Evolutionary conservation across 2,888 invertebrate genomes (phyloP).

Genomic region (Ormyrus thymus): DNA sequence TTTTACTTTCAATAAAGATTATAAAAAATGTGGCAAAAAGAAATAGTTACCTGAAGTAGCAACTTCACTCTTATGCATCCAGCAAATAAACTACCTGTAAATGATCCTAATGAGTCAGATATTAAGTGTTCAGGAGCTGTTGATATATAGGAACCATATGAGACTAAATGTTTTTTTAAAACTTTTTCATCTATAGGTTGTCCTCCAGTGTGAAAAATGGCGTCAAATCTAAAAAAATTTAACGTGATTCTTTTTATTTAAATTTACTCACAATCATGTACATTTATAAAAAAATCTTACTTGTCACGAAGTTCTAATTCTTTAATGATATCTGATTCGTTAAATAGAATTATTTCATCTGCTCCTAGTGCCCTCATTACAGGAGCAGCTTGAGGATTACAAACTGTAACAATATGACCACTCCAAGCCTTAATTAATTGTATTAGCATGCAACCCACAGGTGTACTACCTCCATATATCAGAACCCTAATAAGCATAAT

Average conservation of each 20-base stretch:
- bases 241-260: slow-evolving; percentile 31
- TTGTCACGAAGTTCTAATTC: slow-evolving; percentile 68
- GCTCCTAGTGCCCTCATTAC: slow-evolving; percentile 79
- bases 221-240: slow-evolving; percentile 72
- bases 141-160: slow-evolving; percentile 75
- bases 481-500: slow-evolving; percentile 74
- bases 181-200: slow-evolving; percentile 68
- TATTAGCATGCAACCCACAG: slow-evolving; percentile 78
- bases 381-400: slow-evolving; percentile 76
- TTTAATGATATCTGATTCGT: slow-evolving; percentile 66
- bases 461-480: slow-evolving; percentile 78
- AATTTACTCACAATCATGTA: no score
- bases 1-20: neutral
- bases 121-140: slow-evolving; percentile 75
- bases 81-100: slow-evolving; percentile 75
- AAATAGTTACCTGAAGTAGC: slow-evolving; percentile 73
- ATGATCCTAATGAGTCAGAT: slow-evolving; percentile 77
- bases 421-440: slow-evolving; percentile 79
- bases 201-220: slow-evolving; percentile 77
- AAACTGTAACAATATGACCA: slow-evolving; percentile 77
- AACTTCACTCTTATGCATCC: slow-evolving; percentile 74
- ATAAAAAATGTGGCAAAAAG: neutral
- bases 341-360: slow-evolving; percentile 76
- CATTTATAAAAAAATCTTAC: slow-evolving; percentile 58
- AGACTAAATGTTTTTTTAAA: slow-evolving; percentile 69